These are phyloP conservation scores for Anthoscopus minutus DNA, from an alignment of 2,113 vertebrate genomes.

Conservation along the genomic window DNA sequence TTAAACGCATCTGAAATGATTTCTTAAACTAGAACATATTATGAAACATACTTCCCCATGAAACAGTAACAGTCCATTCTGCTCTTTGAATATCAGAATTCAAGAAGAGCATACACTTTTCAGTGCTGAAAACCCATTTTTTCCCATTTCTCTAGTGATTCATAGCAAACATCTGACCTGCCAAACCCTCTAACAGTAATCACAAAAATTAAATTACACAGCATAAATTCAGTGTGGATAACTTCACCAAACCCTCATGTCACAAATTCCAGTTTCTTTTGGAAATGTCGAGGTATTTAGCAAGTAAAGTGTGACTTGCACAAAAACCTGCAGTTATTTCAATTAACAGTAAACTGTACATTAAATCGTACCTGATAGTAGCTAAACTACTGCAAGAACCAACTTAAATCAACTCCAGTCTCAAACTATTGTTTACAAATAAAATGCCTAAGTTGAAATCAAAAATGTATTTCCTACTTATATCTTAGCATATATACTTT, in stretches of 20 bases:
- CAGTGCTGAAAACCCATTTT: neutral
- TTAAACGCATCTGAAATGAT: neutral
- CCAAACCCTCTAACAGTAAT: neutral
- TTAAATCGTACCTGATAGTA: neutral
- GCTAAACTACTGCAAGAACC: neutral
- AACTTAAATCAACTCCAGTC: neutral
- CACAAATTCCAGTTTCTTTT: neutral
- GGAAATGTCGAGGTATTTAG: neutral
- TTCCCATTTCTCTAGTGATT: neutral
- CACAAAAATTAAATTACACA: neutral
- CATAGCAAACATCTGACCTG: neutral
- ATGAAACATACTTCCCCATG: neutral
- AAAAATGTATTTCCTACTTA: neutral
- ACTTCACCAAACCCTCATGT: neutral
- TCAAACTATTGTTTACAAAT: neutral
- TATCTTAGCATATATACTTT: neutral
- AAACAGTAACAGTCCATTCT: neutral
- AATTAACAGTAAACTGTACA: neutral
- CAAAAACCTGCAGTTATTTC: neutral
- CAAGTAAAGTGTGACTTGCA: neutral
- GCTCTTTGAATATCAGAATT: neutral
- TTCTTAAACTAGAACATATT: neutral
- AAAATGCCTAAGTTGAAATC: neutral
- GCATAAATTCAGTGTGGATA: neutral
- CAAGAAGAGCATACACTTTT: neutral